A percentile compares a stretch with the other conserved stretches of the same genome.
Evolutionary conservation across 2,888 invertebrate genomes (phyloP).

Genomic region (Ennomos quercinarius): DNA sequence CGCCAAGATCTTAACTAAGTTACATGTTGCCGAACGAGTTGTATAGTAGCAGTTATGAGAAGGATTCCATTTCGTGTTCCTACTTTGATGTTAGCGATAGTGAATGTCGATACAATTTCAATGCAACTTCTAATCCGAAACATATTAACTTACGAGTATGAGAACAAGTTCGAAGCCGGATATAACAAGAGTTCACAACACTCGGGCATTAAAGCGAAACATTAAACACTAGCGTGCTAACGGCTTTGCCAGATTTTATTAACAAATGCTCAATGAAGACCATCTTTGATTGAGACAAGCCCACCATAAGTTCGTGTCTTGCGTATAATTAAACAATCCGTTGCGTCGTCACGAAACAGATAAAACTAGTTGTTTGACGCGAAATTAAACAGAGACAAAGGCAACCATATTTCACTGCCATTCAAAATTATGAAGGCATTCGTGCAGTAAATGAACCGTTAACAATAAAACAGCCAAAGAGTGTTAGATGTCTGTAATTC

Average conservation of each 20-base stretch:
- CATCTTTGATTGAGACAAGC: constrained; percentile 29
- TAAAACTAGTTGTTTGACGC: constrained; percentile 47
- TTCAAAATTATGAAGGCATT: constrained; percentile 50
- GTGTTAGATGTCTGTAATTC: constrained; percentile 24
- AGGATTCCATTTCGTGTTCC: constrained; percentile 6
- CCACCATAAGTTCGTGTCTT: constrained; percentile 31
- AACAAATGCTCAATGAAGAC: constrained; percentile 28
- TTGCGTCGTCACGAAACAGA: constrained; percentile 57
- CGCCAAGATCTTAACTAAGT: constrained; percentile 43
- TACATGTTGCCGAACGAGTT: constrained; percentile 33
- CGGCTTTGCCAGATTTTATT: constrained; percentile 19
- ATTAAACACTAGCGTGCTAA: constrained; percentile 22
- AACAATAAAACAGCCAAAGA: constrained; percentile 50
- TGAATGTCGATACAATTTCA: constrained; percentile 3
- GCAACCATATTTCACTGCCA: constrained; percentile 48
- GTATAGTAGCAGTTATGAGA: constrained; percentile 3
- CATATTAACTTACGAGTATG: constrained; percentile 10
- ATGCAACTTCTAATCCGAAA: neutral
- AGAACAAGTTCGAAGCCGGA: constrained; percentile 13
- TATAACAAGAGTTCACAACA: constrained; percentile 16
- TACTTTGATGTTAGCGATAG: constrained; percentile 7
- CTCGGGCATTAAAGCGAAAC: constrained; percentile 11
- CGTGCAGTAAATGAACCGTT: constrained; percentile 59
- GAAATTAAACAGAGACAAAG: constrained; percentile 45
- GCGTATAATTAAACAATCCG: constrained; percentile 42